Conservation (phyloP, 2,113 vertebrate genomes). For the sheep (Ovis aries) region ARS-UI_Ramb_v3.0 NC_056074.1:22955501-22956000, state of each 20-base stretch:
- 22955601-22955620: background rate
- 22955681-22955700: background rate
- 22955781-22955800: rapidly evolving
- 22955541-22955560: background rate
- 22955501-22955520: background rate
- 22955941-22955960: rapidly evolving
- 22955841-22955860: background rate
- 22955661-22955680: background rate
- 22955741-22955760: background rate
- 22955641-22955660: background rate
- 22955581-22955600: background rate
- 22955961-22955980: background rate
- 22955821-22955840: background rate
- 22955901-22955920: background rate
- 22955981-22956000: background rate
- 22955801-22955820: background rate
- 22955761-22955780: background rate
- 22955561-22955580: background rate
- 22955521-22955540: background rate
- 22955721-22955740: background rate
- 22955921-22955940: background rate
- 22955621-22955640: background rate
- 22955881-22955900: background rate
- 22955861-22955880: background rate
- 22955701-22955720: background rate